phyloP scores from a whole-genome alignment of 2,797 vertebrate genomes.

The Trachops cirrhosus region DNA sequence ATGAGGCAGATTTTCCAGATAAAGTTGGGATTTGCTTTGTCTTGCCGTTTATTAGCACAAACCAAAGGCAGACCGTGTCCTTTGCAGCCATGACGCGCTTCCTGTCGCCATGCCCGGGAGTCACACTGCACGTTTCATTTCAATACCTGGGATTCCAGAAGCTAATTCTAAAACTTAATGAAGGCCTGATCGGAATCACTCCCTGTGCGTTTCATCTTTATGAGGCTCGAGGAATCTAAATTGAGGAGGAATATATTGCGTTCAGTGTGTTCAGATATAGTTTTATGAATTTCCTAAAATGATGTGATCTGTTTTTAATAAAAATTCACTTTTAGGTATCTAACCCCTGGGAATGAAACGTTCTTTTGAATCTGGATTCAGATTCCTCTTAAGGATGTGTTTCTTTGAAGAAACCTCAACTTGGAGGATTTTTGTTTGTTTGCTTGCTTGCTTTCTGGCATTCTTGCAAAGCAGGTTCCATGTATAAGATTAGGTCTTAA shows the following conservation, averaged over 20 bases:
- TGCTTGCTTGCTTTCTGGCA: background rate
- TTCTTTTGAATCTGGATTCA: constrained; percentile 61
- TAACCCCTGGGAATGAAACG: constrained; percentile 63
- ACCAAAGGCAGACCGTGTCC: constrained; percentile 65
- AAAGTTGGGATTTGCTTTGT: constrained; percentile 79
- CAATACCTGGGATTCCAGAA: constrained; percentile 57
- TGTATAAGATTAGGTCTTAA: background rate
- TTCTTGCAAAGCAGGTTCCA: background rate
- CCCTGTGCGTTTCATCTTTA: constrained; percentile 72
- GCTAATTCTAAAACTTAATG: constrained; percentile 71
- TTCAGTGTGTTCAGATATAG: constrained; percentile 61
- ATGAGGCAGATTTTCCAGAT: constrained; percentile 88
- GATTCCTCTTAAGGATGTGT: constrained; percentile 49
- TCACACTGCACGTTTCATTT: constrained; percentile 56
- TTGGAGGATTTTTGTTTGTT: background rate
- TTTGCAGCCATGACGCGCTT: constrained; percentile 72
- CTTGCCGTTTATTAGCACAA: constrained; percentile 78
- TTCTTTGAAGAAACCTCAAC: constrained; percentile 23
- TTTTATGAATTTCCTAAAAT: constrained; percentile 67
- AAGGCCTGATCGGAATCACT: constrained; percentile 63
- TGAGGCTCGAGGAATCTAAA: constrained; percentile 68
- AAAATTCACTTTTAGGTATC: constrained; percentile 73
- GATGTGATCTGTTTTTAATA: constrained; percentile 74
- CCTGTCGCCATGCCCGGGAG: constrained; percentile 72
- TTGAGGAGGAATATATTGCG: constrained; percentile 54